Base-by-base conservation (phyloP, 2,888 invertebrate species). In the Quadriops clusia region DNA sequence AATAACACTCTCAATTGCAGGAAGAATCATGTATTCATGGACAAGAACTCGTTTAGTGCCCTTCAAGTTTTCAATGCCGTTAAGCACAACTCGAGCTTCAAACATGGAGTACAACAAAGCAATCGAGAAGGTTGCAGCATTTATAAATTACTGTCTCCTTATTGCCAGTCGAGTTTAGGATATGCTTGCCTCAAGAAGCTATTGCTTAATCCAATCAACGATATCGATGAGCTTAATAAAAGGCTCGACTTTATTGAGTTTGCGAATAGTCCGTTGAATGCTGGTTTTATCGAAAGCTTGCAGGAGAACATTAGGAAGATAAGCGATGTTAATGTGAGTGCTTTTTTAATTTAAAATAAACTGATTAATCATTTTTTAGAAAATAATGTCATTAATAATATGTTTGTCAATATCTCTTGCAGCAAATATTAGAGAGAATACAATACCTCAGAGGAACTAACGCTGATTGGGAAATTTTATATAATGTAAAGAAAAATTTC, bases 1-100 rank as follows among this genome's bases (percentile, higher is more conserved):
- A n/a, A n/a, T n/a, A n/a, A n/a, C n/a, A n/a, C n/a, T n/a, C n/a
- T n/a, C n/a, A n/a, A n/a, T 45, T 55, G 4, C 44, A 83, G 83
- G 37, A 65, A 69, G 28, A 71, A 80, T 48, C 65, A 77, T 45
- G 73, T 85, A 10, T 69, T 72, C 40, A 65, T 85, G 36, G 81
- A 83, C 56, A 69, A 72, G 18, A 74, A 76, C 40, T 75, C 78
- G 1, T 82, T 77, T 55, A 70, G 71, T 33, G 78, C 80, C 1
- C 62, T 91, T 21, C 79, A 85, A 54, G 76, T 91, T 40, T 83
- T 89, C 56, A 72, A 75, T 38, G 64, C 70, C 3, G 68, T 73
- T 29, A 64, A 72, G 2, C 84, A 85, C 49, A 84, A 85, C 5
- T 79, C 83, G 35, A 70, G 70, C 17, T 81, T 77, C 54, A 83